Base-by-base conservation (phyloP, 2,888 invertebrate species). In the Seladonia tumulorum region DNA sequence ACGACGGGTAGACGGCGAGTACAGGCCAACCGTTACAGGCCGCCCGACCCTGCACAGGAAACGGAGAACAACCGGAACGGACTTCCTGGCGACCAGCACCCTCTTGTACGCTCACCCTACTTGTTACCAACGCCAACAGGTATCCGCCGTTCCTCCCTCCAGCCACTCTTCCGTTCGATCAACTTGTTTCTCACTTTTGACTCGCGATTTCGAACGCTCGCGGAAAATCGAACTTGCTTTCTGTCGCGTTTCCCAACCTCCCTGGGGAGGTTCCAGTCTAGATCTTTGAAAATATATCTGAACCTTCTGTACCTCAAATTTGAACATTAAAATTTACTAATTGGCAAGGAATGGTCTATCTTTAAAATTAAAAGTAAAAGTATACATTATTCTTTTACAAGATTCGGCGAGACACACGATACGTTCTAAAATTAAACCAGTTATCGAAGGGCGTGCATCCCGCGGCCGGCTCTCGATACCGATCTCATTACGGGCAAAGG, bases 71-170 rank as follows among this genome's bases (percentile, higher is more conserved):
- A n/a, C 39, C 49, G 49, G 25, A 49, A 22, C 49, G 53, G 39
- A 49, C 79, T 75, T 79, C 70, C 79, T 68, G 53, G 16, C 66
- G n/a, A 45, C 63, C 53, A 66, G 63, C 79, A 70, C 73, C 71
- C 76, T 68, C 73, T 39, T 42, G 60, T n/a, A 57, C 68, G 60
- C 18, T 68, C 68, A 74, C 49, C 79, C 82, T 60, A 22, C 29
- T 81, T 83, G 70, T 88, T 86, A 81, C 83, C 75, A 85, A 86
- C 83, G 87, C 88, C 91, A 91, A 91, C 91, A 91, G 91, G 91
- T 91, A 91, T 87, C 90, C 86, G 85, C 85, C 82, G 83, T 1
- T 8, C 7, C 29, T 7, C 18, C 14, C 63, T 29, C 29, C 8
- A n/a, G 12, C 57, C n/a, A 12, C 79, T 74, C 76, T 72, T 73